Evolutionary conservation across 2,797 vertebrate species (phyloP).

Genomic region (Xiphorhynchus erythropygius): DNA sequence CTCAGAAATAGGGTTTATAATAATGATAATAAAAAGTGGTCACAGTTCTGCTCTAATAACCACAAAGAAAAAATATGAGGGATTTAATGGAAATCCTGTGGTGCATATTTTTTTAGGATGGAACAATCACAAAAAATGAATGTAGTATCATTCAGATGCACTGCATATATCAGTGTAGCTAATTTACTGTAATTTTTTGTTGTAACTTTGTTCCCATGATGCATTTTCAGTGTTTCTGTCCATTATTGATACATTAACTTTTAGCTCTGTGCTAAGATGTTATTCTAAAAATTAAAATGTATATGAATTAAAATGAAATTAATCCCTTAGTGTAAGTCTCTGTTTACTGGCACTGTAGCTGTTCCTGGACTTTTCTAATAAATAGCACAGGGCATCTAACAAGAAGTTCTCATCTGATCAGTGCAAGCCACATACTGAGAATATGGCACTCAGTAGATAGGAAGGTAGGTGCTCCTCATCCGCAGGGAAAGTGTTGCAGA

Average conservation of each 20-base stretch:
- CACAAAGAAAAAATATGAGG: not conserved
- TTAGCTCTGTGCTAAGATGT: not conserved
- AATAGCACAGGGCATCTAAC: not conserved
- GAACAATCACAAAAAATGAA: not conserved
- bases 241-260: not conserved
- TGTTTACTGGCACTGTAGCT: accelerated
- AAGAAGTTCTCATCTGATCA: not conserved
- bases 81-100: not conserved
- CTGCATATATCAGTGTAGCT: not conserved
- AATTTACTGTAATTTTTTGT: not conserved
- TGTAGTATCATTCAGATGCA: not conserved
- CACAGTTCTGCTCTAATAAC: not conserved
- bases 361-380: not conserved
- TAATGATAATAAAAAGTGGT: not conserved
- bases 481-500: not conserved
- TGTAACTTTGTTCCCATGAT: not conserved
- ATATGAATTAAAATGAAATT: not conserved
- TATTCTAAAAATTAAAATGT: not conserved
- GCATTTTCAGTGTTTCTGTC: not conserved
- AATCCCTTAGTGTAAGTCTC: not conserved
- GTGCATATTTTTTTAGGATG: not conserved
- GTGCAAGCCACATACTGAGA: not conserved
- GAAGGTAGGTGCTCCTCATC: not conserved
- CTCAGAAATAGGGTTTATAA: not conserved
- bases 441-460: not conserved